Evolutionary conservation across 2,113 vertebrate species (phyloP).

Genomic region (Fregata magnificens): DNA sequence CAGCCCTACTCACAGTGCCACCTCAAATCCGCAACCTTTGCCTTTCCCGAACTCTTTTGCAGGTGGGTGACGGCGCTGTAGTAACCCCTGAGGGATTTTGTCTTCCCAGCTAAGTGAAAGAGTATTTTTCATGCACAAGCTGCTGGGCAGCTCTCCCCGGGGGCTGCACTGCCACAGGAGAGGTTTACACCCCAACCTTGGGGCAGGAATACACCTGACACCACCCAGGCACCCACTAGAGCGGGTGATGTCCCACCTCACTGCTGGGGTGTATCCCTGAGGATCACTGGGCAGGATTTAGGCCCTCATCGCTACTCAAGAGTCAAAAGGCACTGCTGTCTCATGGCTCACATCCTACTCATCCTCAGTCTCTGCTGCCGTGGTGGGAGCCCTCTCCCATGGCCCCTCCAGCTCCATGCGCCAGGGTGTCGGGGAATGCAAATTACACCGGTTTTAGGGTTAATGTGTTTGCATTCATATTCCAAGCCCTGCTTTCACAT

Average conservation of each 20-base stretch:
- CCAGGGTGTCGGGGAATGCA: neutral
- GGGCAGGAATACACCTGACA: neutral
- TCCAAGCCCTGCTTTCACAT: constrained; percentile 38
- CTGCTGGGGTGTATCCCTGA: neutral
- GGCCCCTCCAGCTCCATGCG: neutral
- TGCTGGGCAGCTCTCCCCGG: neutral
- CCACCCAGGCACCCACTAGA: neutral
- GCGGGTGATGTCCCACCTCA: neutral
- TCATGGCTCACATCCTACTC: neutral
- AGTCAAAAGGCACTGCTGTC: neutral
- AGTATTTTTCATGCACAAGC: neutral
- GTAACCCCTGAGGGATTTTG: neutral
- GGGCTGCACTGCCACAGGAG: neutral
- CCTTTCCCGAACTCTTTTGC: neutral
- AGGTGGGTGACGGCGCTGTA: neutral
- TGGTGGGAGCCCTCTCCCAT: neutral
- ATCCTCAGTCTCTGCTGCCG: accelerated
- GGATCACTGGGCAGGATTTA: neutral
- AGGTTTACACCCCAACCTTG: neutral
- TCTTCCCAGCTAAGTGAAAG: neutral
- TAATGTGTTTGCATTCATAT: constrained; percentile 19
- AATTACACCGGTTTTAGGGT: neutral
- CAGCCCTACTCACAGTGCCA: neutral
- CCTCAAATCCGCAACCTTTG: neutral
- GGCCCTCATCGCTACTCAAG: neutral